Percentiles rank a stretch among this genome's conserved stretches.
Conservation (phyloP, 2,113 vertebrate species). For the Dromaius novaehollandiae region DNA sequence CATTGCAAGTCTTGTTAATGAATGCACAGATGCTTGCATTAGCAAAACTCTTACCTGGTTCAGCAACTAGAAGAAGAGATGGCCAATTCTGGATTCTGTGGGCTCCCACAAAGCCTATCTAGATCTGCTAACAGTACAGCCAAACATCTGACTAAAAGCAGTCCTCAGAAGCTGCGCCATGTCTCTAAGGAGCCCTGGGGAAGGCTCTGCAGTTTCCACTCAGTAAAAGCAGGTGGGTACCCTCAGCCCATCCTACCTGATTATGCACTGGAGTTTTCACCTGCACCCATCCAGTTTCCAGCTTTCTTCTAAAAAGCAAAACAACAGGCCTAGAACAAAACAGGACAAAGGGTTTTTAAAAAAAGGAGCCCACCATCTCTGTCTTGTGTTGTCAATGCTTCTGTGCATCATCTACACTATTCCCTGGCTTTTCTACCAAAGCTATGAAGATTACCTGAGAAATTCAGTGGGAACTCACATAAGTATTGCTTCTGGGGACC, state of each 20-base stretch:
- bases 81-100: too few relatives aligned
- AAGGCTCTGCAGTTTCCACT: background rate
- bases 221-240: background rate
- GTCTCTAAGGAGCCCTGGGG: background rate
- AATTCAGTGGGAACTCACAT: background rate
- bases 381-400: rapidly evolving
- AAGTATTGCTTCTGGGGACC: background rate
- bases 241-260: background rate
- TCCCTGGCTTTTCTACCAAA: background rate
- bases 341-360: background rate
- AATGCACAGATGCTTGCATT: too few relatives aligned
- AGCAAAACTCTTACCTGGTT: background rate
- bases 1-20: background rate
- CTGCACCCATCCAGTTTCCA: background rate
- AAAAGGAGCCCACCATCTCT: rapidly evolving
- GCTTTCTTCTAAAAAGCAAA: background rate
- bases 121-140: background rate
- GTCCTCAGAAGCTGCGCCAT: background rate
- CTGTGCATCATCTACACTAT: rapidly evolving
- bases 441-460: background rate
- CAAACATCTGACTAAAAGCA: background rate
- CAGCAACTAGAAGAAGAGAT: background rate
- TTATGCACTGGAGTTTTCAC: background rate
- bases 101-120: background rate
- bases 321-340: background rate